These are phyloP conservation scores for Tympanoctomys barrerae DNA, from an alignment of 2,797 vertebrate genomes.

Conservation along the genomic window DNA sequence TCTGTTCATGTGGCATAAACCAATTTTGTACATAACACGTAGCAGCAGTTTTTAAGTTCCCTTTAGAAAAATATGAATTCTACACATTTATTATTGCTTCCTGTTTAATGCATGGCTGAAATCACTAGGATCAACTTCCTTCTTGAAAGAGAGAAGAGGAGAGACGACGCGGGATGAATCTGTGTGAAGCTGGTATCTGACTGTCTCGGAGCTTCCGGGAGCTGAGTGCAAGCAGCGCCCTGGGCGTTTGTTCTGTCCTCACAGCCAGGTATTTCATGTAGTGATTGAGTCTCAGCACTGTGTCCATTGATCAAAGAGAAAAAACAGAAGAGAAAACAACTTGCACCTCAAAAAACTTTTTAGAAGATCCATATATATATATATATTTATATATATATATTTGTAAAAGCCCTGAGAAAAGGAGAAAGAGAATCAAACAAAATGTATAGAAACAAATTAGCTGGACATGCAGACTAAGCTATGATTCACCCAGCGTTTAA, in stretches of 20 bases:
- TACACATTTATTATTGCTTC: constrained; percentile 90
- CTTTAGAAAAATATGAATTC: constrained; percentile 93
- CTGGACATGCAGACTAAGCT: constrained; percentile 97
- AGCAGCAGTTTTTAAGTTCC: constrained; percentile 94
- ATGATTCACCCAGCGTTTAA: constrained; percentile 97
- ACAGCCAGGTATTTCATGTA: constrained; percentile 98
- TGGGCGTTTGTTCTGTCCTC: constrained; percentile 87
- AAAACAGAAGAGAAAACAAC: constrained; percentile 79
- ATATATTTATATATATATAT: constrained; percentile 1
- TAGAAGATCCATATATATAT: constrained; percentile 83
- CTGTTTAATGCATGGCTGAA: constrained; percentile 88
- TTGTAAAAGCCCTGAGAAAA: constrained; percentile 97
- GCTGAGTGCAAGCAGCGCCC: constrained; percentile 79
- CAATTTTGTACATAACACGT: constrained; percentile 91
- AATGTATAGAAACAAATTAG: constrained; percentile 93
- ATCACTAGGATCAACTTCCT: constrained; percentile 89
- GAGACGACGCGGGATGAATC: constrained; percentile 75
- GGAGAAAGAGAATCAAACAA: constrained; percentile 90
- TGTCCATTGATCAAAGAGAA: constrained; percentile 86
- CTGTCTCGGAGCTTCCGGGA: constrained; percentile 80
- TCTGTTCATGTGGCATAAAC: constrained; percentile 93
- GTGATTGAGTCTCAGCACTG: constrained; percentile 93
- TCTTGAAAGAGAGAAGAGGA: constrained; percentile 85
- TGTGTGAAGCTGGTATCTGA: constrained; percentile 84
- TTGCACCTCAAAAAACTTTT: constrained; percentile 92